A percentile compares a stretch with the other conserved stretches of the same genome.
phyloP scores from a whole-genome alignment of 2,113 vertebrate species.

The Oenanthe melanoleuca region DNA sequence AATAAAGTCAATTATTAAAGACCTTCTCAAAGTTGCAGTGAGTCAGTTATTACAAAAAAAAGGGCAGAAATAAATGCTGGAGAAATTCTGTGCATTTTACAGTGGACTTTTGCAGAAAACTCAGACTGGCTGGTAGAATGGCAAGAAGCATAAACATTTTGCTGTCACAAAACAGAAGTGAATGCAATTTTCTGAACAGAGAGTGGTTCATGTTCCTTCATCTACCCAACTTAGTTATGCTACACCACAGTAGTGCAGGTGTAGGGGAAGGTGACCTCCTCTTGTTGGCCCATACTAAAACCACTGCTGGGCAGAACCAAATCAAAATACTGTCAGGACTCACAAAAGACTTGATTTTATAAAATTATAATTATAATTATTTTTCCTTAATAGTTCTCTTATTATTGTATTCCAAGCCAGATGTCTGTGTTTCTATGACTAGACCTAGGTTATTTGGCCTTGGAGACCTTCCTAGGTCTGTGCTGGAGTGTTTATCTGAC shows the following conservation, averaged over 20 bases:
- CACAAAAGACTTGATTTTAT: background rate
- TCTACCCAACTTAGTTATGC: background rate
- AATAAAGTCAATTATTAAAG: conserved; percentile 2
- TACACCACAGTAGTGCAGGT: background rate
- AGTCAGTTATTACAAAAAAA: background rate
- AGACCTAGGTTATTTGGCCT: background rate
- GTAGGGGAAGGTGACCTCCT: background rate
- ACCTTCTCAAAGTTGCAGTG: background rate
- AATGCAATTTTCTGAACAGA: background rate
- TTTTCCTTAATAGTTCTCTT: background rate
- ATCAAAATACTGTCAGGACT: background rate
- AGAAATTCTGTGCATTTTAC: background rate
- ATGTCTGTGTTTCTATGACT: background rate
- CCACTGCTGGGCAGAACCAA: background rate
- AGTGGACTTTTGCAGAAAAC: background rate
- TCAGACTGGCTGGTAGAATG: background rate
- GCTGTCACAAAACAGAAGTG: background rate
- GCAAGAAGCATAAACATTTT: background rate
- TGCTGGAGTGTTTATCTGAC: background rate
- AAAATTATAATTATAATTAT: background rate
- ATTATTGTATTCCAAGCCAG: background rate
- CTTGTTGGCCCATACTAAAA: background rate
- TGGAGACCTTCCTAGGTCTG: background rate
- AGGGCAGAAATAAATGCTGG: background rate
- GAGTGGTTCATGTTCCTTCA: background rate